These are phyloP conservation scores for Bedellia somnulentella DNA, from an alignment of 2,888 invertebrate genomes.

Conservation along the genomic window DNA sequence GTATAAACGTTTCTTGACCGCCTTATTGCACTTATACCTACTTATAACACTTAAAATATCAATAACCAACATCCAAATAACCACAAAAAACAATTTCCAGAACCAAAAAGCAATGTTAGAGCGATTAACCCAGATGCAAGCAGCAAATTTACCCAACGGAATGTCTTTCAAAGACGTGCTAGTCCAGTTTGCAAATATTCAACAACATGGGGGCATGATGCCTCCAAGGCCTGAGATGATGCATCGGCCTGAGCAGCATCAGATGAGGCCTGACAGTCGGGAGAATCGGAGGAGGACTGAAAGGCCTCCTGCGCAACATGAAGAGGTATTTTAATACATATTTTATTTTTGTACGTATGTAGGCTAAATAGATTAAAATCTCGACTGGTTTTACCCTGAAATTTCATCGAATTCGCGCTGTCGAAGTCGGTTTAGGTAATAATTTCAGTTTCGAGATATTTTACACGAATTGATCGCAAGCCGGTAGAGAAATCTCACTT, in stretches of 20 bases:
- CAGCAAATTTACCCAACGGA: constrained; percentile 40
- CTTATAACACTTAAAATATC: background rate
- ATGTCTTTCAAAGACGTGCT: constrained; percentile 72
- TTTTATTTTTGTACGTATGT: background rate
- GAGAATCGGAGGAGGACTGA: no score
- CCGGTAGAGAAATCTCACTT: no score
- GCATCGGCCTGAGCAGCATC: constrained; percentile 28
- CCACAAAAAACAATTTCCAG: no score
- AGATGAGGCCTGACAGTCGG: constrained; percentile 20
- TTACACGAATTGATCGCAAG: no score
- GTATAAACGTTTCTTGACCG: constrained; percentile 1
- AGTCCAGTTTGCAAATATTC: constrained; percentile 71
- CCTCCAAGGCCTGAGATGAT: constrained; percentile 29
- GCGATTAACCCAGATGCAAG: constrained; percentile 50
- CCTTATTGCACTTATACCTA: constrained; percentile 1
- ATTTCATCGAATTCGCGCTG: no score
- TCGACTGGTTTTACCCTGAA: no score
- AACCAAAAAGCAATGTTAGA: constrained; percentile 52
- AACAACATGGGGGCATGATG: constrained; percentile 31
- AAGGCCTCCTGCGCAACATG: constrained; percentile 1
- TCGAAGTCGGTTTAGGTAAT: no score
- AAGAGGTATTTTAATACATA: background rate
- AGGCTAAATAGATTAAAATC: no score
- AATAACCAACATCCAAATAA: constrained; percentile 8
- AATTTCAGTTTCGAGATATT: no score